Percentiles rank a stretch among this genome's conserved stretches.
These are phyloP conservation scores for Megaceryle torquata DNA, from an alignment of 2,113 vertebrate genomes.

Conservation along the genomic window DNA sequence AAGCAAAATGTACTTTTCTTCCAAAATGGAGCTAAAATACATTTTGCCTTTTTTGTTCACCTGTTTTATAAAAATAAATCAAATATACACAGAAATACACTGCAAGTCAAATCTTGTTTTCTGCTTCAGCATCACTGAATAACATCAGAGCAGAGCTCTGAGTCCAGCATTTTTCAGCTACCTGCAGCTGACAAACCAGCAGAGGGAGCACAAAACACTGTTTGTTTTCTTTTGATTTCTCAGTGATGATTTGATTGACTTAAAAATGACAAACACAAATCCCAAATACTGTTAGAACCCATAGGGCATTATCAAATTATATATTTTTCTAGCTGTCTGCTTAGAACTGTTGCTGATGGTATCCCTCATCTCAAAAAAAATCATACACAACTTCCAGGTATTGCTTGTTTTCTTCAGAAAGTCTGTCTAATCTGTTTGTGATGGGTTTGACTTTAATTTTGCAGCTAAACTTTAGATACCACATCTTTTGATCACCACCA, in stretches of 20 bases:
- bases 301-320: not conserved
- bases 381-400: not conserved
- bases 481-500: not conserved
- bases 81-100: not conserved
- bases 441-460: not conserved
- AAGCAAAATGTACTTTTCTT: not conserved
- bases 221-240: not conserved
- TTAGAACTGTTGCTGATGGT: not conserved
- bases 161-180: not conserved
- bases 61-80: not conserved
- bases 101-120: not conserved
- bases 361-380: not conserved
- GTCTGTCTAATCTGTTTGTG: not conserved
- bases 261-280: not conserved
- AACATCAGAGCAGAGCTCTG: not conserved
- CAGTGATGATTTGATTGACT: not conserved
- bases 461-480: not conserved
- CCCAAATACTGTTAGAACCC: not conserved
- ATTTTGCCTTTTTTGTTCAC: not conserved
- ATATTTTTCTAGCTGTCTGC: not conserved
- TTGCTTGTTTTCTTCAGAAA: not conserved
- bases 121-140: not conserved
- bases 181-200: constrained; percentile 9
- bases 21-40: not conserved
- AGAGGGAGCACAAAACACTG: constrained; percentile 57